Base-by-base conservation (phyloP, 2,113 vertebrate genomes). In the Protomyctophum bolini region DNA sequence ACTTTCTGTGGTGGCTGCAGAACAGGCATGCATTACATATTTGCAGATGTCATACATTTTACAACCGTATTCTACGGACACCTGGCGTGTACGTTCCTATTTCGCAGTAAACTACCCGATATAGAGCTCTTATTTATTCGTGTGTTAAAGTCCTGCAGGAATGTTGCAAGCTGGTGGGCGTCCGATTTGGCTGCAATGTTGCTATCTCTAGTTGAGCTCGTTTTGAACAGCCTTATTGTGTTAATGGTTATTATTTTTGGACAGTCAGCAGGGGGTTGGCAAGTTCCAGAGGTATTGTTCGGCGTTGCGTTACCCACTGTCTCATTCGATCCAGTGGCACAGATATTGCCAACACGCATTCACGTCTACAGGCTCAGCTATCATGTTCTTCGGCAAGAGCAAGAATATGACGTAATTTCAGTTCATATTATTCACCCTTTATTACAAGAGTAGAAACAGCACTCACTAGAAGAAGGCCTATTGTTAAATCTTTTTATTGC, bases 131-230 rank as follows among this genome's bases (percentile, higher is more conserved):
- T 83, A 84, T 21, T 21, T 82, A 80, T 79, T 72, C 29, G 41
- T 55, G 80, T 80, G 80, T 83, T 81, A 60, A 41, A 87, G 58
- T 76, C 72, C 70, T 80, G 83, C 82, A 85, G 10, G 1, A 47
- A 83, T 66, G 85, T 87, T 73, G 55, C 11, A 7, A 52, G 54
- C 48, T 68, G 41, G 80, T 52, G 66, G 68, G 70, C 69, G 62
- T 75, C 78, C 55, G 63, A 7, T 61, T 78, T 57, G 5, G 14
- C 9, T 21, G 57, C 67, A 66, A 69, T 12, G 60, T 68, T 41
- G 66, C 68, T 66, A 65, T 75, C 0, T 58, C 47, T 61, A 8
- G 47, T 3, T 3, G 21, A n/a, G n/a, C 59, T 49, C 70, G 29
- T 64, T 85, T 80, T 75, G 71, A 76, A 76, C 65, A 66, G 49